Conservation (phyloP, 1,140 invertebrate species). For the Aphelinus certus region DNA sequence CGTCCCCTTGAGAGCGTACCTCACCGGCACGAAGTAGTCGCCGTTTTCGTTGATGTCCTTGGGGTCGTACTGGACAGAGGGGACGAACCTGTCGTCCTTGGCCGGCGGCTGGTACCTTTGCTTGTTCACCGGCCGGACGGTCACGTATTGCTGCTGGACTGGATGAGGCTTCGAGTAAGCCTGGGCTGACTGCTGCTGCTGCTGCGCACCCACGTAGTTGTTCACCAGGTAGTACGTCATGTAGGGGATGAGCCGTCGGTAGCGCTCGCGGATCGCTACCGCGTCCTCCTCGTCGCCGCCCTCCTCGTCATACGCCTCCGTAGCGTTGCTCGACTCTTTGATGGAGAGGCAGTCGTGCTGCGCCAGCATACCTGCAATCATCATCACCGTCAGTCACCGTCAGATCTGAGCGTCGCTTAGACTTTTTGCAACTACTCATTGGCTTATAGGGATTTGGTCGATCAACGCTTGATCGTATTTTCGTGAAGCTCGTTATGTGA, state of each 20-base stretch:
- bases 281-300: neutral
- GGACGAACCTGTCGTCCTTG: slow-evolving; percentile 54
- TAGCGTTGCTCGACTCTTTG: neutral
- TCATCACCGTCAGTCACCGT: too few species aligned
- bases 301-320: neutral
- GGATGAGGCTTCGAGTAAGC: neutral
- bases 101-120: neutral
- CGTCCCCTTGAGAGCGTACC: slow-evolving; percentile 47
- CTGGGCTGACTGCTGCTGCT: neutral
- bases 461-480: too few species aligned
- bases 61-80: slow-evolving; percentile 62
- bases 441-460: too few species aligned
- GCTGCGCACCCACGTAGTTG: slow-evolving; percentile 59
- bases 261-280: slow-evolving; percentile 65
- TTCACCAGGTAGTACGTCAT: slow-evolving; percentile 81
- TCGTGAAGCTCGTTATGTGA: too few species aligned
- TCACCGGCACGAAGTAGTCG: slow-evolving; percentile 59
- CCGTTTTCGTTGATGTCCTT: slow-evolving; percentile 51
- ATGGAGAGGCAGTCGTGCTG: neutral
- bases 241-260: slow-evolving; percentile 80
- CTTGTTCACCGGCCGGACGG: neutral
- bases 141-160: neutral
- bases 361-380: slow-evolving; percentile 3
- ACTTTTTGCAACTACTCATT: too few species aligned
- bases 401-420: too few species aligned